Percentiles rank a stretch among this genome's conserved stretches.
These are phyloP conservation scores for Drosophila emarginata DNA, from an alignment of 2,888 invertebrate species.

Conservation along the genomic window DNA sequence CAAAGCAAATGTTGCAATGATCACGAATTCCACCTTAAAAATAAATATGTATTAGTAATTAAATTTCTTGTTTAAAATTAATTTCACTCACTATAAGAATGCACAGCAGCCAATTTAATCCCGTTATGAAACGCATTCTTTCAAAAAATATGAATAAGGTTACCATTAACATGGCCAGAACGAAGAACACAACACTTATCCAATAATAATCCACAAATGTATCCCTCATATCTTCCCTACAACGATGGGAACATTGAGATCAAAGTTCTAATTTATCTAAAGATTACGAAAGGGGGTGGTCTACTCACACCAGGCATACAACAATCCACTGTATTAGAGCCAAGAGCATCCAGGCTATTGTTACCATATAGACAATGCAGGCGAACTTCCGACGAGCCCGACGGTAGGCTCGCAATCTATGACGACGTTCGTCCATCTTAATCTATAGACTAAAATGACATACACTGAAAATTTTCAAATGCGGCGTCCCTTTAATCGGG, in stretches of 20 bases:
- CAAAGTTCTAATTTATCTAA: no score
- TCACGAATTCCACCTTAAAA: slow-evolving; percentile 63
- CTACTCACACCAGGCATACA: slow-evolving; percentile 50
- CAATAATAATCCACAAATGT: slow-evolving; percentile 27
- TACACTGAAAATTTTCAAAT: not conserved
- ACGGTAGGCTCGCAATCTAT: slow-evolving; percentile 41
- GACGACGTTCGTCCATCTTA: slow-evolving; percentile 28
- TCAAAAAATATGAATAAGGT: slow-evolving; percentile 66
- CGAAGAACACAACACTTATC: slow-evolving; percentile 54
- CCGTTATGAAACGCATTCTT: slow-evolving; percentile 44
- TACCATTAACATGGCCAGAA: slow-evolving; percentile 45
- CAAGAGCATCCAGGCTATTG: slow-evolving; percentile 49
- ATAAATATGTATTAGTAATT: not conserved
- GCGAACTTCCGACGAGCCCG: slow-evolving; percentile 61
- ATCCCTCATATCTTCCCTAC: not conserved
- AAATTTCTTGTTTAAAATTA: not conserved
- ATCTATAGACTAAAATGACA: not conserved
- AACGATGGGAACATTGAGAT: not conserved
- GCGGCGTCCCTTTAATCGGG: not conserved
- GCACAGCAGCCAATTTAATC: slow-evolving; percentile 59
- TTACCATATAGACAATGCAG: slow-evolving; percentile 52
- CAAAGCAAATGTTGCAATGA: slow-evolving; percentile 50
- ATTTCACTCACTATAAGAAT: slow-evolving; percentile 61
- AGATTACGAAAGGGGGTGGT: no score
- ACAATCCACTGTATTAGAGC: slow-evolving; percentile 61